phyloP scores from a whole-genome alignment of 2,888 invertebrate genomes.

The Diploptera punctata region DNA sequence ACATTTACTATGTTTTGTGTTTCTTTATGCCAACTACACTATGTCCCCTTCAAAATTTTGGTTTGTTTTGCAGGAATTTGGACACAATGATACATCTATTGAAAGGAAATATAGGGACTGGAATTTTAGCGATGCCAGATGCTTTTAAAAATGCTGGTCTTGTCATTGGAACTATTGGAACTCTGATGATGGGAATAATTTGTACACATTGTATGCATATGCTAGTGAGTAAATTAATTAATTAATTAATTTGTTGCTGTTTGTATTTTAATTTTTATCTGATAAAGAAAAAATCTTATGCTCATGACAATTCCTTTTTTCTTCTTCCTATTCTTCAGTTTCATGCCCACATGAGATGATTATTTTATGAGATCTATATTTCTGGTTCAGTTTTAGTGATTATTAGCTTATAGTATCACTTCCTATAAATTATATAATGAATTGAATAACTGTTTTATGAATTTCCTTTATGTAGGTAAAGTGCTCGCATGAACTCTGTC shows the following conservation, averaged over 20 bases:
- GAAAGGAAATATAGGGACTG: conserved; percentile 81
- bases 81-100: conserved; percentile 67
- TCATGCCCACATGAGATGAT: too few relatives aligned
- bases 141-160: conserved; percentile 92
- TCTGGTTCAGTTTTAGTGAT: too few relatives aligned
- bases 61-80: conserved; percentile 58
- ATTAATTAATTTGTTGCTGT: too few relatives aligned
- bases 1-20: background rate
- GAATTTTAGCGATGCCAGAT: conserved; percentile 96
- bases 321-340: too few relatives aligned
- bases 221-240: conserved; percentile 60
- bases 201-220: conserved; percentile 95
- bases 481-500: conserved; percentile 77
- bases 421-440: too few relatives aligned
- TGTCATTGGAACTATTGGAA: conserved; percentile 81
- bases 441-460: too few relatives aligned
- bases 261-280: too few relatives aligned
- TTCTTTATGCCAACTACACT: background rate
- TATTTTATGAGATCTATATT: too few relatives aligned
- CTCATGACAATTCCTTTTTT: too few relatives aligned
- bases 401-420: too few relatives aligned
- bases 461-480: conserved; percentile 53
- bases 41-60: conserved; percentile 23
- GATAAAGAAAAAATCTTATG: too few relatives aligned
- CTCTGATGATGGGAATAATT: conserved; percentile 82